Conservation (phyloP, 2,113 vertebrate species). For the Hassar affinis region DNA sequence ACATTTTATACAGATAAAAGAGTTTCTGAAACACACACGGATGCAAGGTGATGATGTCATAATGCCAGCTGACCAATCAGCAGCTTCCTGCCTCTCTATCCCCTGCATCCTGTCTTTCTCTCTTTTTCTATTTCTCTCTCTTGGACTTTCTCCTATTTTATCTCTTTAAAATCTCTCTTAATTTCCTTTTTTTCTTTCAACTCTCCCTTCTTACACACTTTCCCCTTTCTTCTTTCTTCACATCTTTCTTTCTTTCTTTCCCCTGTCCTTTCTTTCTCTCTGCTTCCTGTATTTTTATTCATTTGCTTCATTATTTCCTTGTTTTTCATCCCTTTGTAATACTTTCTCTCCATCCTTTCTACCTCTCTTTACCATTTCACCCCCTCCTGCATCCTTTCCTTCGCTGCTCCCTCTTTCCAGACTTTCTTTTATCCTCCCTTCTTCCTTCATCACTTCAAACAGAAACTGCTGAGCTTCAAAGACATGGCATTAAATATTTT, state of each 20-base stretch:
- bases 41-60: not conserved
- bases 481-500: not conserved
- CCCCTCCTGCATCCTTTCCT: not conserved
- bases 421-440: not conserved
- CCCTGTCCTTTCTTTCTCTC: not conserved
- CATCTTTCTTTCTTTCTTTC: no score
- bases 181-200: not conserved
- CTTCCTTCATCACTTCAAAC: not conserved
- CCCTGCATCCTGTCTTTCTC: not conserved
- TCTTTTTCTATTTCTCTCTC: not conserved
- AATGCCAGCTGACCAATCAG: not conserved
- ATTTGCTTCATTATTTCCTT: not conserved
- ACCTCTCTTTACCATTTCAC: not conserved
- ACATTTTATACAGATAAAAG: not conserved
- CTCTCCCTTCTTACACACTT: not conserved
- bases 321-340: not conserved
- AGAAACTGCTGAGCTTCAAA: not conserved
- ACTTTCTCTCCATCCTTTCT: not conserved
- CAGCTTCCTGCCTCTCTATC: not conserved
- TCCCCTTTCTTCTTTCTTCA: not conserved
- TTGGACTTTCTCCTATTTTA: not conserved
- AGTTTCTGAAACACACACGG: not conserved
- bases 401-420: not conserved
- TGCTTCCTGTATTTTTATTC: not conserved
- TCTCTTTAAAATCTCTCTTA: not conserved